Conservation (phyloP, 2,797 vertebrate genomes). For the Nyctibius grandis region DNA sequence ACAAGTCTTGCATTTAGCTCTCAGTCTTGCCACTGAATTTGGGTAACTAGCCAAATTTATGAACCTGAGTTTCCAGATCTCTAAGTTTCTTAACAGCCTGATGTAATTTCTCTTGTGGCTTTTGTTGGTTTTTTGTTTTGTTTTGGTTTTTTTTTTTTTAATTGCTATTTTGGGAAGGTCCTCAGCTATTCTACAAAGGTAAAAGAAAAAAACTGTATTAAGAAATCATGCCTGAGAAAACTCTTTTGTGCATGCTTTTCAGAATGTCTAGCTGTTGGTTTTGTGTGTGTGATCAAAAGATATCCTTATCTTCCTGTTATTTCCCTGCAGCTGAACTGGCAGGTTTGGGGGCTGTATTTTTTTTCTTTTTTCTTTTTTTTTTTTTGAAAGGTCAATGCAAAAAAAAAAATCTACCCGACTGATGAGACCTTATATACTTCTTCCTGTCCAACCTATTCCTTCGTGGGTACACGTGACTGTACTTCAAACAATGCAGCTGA, state of each 20-base stretch:
- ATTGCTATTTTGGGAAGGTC: not conserved
- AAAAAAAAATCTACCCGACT: not conserved
- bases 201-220: not conserved
- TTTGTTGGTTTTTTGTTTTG: not conserved
- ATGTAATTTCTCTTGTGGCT: not conserved
- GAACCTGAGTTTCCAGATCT: not conserved
- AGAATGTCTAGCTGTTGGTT: not conserved
- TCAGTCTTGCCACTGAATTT: not conserved
- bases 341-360: not conserved
- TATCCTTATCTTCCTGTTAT: not conserved
- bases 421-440: not conserved
- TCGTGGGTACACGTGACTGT: not conserved
- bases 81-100: not conserved
- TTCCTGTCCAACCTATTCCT: constrained; percentile 51
- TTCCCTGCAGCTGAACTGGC: constrained; percentile 6
- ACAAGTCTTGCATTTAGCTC: not conserved
- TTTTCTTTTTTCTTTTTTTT: not conserved
- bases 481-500: constrained; percentile 56
- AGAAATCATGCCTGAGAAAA: not conserved
- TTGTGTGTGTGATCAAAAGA: not conserved
- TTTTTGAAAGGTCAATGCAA: constrained; percentile 33
- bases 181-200: not conserved
- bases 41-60: not conserved
- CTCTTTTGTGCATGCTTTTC: not conserved
- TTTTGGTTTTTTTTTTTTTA: not conserved